A percentile compares a stretch with the other conserved stretches of the same genome.
phyloP scores from a whole-genome alignment of 2,113 vertebrate species.

The Bubo bubo region DNA sequence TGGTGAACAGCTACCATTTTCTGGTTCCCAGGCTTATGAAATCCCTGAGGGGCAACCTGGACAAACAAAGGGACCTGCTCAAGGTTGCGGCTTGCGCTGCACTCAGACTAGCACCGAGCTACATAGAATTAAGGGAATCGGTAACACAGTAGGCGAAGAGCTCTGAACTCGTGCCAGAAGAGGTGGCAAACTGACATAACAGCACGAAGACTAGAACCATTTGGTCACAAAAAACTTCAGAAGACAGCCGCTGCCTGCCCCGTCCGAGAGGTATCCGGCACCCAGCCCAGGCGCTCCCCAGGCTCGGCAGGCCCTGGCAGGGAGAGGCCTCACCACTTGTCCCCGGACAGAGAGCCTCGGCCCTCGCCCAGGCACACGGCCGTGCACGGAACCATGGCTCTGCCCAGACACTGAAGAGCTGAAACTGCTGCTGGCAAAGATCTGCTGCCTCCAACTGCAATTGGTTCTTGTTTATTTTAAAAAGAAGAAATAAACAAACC shows the following conservation, averaged over 20 bases:
- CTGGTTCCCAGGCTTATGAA: not conserved
- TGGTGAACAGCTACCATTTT: not conserved
- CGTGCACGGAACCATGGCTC: not conserved
- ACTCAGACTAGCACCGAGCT: not conserved
- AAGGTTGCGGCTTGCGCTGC: not conserved
- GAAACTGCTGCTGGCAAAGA: not conserved
- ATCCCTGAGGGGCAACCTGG: too few species aligned
- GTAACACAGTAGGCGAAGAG: not conserved
- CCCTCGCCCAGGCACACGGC: not conserved
- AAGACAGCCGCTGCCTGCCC: not conserved
- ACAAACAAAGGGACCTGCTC: not conserved
- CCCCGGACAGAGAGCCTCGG: not conserved
- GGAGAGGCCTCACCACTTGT: not conserved
- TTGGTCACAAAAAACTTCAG: not conserved
- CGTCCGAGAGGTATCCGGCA: too few species aligned
- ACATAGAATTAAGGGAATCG: not conserved
- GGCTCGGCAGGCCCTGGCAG: not conserved
- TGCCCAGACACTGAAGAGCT: not conserved
- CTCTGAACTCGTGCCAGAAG: not conserved
- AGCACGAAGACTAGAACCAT: not conserved
- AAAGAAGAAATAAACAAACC: not conserved
- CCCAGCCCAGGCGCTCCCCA: too few species aligned
- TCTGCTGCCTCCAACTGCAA: not conserved
- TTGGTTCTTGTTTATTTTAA: not conserved
- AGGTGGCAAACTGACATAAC: not conserved